These are phyloP conservation scores for Micromys minutus DNA, from an alignment of 2,113 vertebrate species.

Conservation along the genomic window DNA sequence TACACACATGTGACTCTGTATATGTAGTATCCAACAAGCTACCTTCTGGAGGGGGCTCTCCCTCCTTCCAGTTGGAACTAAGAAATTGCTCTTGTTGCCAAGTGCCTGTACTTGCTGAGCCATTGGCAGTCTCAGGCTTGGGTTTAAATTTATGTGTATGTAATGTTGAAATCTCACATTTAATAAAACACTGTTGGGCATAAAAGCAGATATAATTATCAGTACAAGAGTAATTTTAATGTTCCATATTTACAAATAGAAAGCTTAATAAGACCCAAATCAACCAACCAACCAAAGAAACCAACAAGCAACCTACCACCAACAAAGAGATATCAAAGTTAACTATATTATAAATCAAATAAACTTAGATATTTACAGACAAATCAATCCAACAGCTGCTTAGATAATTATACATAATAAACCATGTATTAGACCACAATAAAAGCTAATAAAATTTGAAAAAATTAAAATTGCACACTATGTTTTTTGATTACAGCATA, in stretches of 20 bases:
- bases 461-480: not conserved
- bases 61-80: not conserved
- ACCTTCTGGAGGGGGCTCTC: not conserved
- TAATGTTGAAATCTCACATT: not conserved
- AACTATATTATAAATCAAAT: not conserved
- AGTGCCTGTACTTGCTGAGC: not conserved
- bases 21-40: too few relatives aligned
- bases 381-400: not conserved
- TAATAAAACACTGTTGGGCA: not conserved
- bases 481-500: not conserved
- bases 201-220: not conserved
- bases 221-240: not conserved
- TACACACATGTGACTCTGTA: not conserved
- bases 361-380: not conserved
- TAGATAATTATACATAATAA: not conserved
- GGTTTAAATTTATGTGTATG: not conserved
- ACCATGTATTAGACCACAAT: not conserved
- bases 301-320: not conserved
- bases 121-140: not conserved
- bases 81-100: not conserved
- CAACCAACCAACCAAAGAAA: not conserved
- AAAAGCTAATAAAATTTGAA: not conserved
- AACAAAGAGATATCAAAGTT: not conserved
- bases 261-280: not conserved
- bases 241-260: not conserved